These are phyloP conservation scores for Camptogramma bilineatum DNA, from an alignment of 2,888 invertebrate species.

Conservation along the genomic window DNA sequence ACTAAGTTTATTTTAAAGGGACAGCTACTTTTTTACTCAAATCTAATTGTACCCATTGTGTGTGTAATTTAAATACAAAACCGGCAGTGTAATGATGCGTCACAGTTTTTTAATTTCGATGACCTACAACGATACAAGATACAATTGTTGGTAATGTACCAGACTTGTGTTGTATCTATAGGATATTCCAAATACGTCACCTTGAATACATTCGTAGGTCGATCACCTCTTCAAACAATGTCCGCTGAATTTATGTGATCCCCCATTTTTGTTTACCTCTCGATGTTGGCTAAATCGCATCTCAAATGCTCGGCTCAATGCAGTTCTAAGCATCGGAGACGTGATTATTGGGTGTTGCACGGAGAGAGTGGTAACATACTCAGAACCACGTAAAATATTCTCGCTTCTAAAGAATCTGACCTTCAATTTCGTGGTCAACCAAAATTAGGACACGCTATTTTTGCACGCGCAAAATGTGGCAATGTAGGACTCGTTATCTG, in stretches of 20 bases:
- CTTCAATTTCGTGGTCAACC: constrained; percentile 31
- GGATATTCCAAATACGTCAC: constrained; percentile 23
- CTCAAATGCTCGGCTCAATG: constrained; percentile 34
- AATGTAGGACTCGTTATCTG: constrained; percentile 40
- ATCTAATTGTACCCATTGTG: neutral
- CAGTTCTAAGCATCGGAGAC: constrained; percentile 36
- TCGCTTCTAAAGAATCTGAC: constrained; percentile 24
- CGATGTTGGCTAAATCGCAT: constrained; percentile 45
- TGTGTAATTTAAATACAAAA: constrained; percentile 5
- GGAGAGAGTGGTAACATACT: constrained; percentile 42
- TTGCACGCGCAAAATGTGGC: constrained; percentile 36
- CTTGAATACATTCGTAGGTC: constrained; percentile 25
- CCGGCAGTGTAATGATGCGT: constrained; percentile 9
- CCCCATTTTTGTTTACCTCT: constrained; percentile 40
- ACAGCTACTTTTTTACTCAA: neutral
- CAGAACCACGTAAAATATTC: constrained; percentile 2
- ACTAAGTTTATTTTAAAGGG: neutral
- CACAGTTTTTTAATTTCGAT: constrained; percentile 12
- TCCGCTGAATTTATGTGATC: constrained; percentile 38
- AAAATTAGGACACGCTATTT: constrained; percentile 40
- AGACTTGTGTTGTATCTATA: constrained; percentile 3
- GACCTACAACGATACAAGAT: constrained; percentile 21
- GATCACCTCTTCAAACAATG: constrained; percentile 41
- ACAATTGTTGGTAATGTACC: neutral
- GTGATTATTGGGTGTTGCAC: constrained; percentile 38